Conservation (phyloP, 1,140 invertebrate genomes). For the Drosophila simulans region DNA sequence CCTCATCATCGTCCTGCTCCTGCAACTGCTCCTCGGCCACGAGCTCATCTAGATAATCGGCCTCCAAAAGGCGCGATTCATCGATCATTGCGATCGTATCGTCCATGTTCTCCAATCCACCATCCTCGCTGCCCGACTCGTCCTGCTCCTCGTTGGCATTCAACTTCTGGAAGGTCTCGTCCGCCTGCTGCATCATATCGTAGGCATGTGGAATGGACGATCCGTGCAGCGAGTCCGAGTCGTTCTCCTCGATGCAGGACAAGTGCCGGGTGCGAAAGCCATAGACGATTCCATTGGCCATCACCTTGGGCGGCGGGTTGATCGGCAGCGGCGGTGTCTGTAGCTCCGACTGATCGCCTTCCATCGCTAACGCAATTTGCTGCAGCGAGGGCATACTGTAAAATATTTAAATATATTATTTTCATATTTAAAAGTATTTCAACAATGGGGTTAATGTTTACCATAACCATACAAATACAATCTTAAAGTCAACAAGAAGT, state of each 20-base stretch:
- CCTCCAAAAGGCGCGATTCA: slow-evolving; percentile 73
- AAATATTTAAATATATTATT: not conserved
- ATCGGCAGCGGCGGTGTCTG: slow-evolving; percentile 66
- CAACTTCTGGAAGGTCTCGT: slow-evolving; percentile 76
- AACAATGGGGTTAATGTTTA: no score
- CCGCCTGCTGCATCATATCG: slow-evolving; percentile 79
- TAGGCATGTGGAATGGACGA: slow-evolving; percentile 71
- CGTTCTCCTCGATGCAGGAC: slow-evolving; percentile 83
- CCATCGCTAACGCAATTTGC: slow-evolving; percentile 30
- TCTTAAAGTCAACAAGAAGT: no score
- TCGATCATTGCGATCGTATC: slow-evolving; percentile 78
- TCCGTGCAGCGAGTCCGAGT: slow-evolving; percentile 79
- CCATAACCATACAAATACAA: no score
- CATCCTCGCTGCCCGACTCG: slow-evolving; percentile 42
- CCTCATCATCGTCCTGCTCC: slow-evolving; percentile 24
- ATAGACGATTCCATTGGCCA: slow-evolving; percentile 69
- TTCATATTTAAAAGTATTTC: no score
- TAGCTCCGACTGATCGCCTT: slow-evolving; percentile 32
- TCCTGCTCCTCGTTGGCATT: slow-evolving; percentile 49
- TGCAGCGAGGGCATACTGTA: slow-evolving; percentile 54
- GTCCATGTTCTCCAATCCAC: slow-evolving; percentile 28
- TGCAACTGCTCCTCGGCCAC: slow-evolving; percentile 50
- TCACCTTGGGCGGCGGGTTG: slow-evolving; percentile 53
- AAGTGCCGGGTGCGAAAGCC: slow-evolving; percentile 81
- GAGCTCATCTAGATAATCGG: slow-evolving; percentile 78